Percentiles rank a stretch among this genome's conserved stretches.
Conservation (phyloP, 2,888 invertebrate species). For the Ectemnius continuus region DNA sequence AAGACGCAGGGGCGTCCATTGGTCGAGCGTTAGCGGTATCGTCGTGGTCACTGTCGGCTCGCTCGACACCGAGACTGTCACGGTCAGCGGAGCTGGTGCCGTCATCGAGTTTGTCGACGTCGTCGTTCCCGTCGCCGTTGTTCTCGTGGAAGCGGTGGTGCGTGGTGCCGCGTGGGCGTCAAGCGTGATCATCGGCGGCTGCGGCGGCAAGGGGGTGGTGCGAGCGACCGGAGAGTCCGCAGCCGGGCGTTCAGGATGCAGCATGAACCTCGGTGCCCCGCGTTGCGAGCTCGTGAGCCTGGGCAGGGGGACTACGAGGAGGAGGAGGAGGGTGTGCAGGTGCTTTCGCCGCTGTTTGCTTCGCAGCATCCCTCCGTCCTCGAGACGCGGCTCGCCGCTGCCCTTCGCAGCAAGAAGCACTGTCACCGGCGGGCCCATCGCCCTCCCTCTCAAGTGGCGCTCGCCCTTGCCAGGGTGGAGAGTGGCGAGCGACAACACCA, state of each 20-base stretch:
- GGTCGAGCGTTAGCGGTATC: neutral
- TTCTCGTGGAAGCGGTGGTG: conserved; percentile 43
- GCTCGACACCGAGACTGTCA: conserved; percentile 13
- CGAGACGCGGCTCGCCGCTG: conserved; percentile 46
- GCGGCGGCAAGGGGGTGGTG: conserved; percentile 24
- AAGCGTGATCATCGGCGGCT: conserved; percentile 57
- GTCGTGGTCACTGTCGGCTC: conserved; percentile 20
- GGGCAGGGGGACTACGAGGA: conserved; percentile 70
- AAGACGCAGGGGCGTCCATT: conserved; percentile 15
- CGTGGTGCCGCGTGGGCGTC: conserved; percentile 40
- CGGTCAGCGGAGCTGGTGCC: conserved; percentile 17
- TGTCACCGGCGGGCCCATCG: conserved; percentile 49
- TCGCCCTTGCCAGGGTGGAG: conserved; percentile 25
- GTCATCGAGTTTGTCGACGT: conserved; percentile 16
- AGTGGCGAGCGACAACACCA: neutral
- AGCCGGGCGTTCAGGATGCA: conserved; percentile 73
- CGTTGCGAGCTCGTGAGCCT: conserved; percentile 75
- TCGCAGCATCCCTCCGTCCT: conserved; percentile 41
- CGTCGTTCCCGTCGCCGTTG: conserved; percentile 11
- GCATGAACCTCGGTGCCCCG: conserved; percentile 76
- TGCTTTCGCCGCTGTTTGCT: conserved; percentile 61
- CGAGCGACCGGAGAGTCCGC: conserved; percentile 41
- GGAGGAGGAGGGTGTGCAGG: conserved; percentile 63
- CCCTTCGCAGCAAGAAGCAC: conserved; percentile 42
- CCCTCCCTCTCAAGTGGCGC: conserved; percentile 27